Base-by-base conservation (phyloP, 2,888 invertebrate genomes). In the Polia nebulosa region DNA sequence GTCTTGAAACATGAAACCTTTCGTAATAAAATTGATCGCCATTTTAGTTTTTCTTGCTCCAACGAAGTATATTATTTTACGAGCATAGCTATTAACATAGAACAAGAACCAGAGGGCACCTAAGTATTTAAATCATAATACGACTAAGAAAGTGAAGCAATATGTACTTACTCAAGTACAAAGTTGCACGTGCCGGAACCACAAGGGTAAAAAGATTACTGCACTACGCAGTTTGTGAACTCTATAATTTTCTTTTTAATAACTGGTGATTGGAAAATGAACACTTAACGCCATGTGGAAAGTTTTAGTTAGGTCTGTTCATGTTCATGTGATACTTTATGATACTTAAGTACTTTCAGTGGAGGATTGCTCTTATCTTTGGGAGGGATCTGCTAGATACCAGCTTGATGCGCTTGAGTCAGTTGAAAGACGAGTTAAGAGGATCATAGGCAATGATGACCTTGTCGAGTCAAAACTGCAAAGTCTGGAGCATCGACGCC, bases 181-280 rank as follows among this genome's bases (percentile, higher is more conserved):
- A 63, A 73, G 47, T 57, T 64, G 29, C 69, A 70, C 65, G 60
- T 61, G 58, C 11, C 22, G 49, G 25, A 55, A 39, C 51, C 34
- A 47, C 20, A 25, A 34, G 36, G 29, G 29, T n/a, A 41, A 52
- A 25, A 52, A 52, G 22, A 59, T 55, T 56, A 49, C 36, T 61
- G 20, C 17, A 36, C 39, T 53, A 47, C 34, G 57, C 34, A 58
- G 52, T 65, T 53, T 39, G 22, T 34, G 20, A 27, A 51, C 61
- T 69, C n/a, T 59, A 45, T 74, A 69, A 63, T 74, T 74, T 74
- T 57, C 44, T 69, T 69, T 45, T 29, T 62, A 73, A 74, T 60
- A 49, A 61, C 68, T 53, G 20, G 39, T 60, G 45, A n/a, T 32
- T 47, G 49, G 20, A 49, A 73, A 34, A 58, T 58, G 53, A n/a